phyloP scores from a whole-genome alignment of 2,888 invertebrate genomes.

The Tachina grossa region DNA sequence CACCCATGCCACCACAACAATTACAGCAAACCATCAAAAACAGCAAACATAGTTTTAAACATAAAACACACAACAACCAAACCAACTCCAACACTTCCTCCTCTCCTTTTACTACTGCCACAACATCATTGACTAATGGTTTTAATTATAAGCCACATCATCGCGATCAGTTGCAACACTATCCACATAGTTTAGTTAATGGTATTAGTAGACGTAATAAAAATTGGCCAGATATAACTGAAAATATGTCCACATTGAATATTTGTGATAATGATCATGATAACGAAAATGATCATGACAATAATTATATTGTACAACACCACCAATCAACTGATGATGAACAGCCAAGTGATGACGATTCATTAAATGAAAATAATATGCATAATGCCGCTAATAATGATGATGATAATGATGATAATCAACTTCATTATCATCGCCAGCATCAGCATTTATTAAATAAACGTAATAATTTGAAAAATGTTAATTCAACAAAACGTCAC shows the following conservation, averaged over 20 bases:
- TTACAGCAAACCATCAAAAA: constrained; percentile 61
- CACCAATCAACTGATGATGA: constrained; percentile 63
- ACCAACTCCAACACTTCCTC: background rate
- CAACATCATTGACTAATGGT: constrained; percentile 62
- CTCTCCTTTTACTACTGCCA: constrained; percentile 27
- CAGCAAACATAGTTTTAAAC: constrained; percentile 57
- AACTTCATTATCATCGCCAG: constrained; percentile 31
- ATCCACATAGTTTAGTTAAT: constrained; percentile 63
- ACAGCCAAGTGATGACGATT: constrained; percentile 56
- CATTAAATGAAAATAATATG: constrained; percentile 74
- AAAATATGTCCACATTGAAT: constrained; percentile 74
- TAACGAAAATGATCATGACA: constrained; percentile 70
- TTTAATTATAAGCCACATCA: constrained; percentile 59
- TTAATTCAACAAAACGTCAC: constrained; percentile 63
- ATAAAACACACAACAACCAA: constrained; percentile 43
- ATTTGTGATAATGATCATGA: constrained; percentile 75
- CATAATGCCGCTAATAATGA: constrained; percentile 22
- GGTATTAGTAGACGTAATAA: constrained; percentile 58
- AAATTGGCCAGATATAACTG: constrained; percentile 70
- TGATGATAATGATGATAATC: constrained; percentile 39
- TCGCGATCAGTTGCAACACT: constrained; percentile 52
- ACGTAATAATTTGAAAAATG: constrained; percentile 61
- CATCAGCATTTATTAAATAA: constrained; percentile 74
- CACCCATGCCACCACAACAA: constrained; percentile 73
- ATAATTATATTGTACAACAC: constrained; percentile 65